These are phyloP conservation scores for Bradypodion ventrale DNA, from an alignment of 2,797 vertebrate species.

Conservation along the genomic window DNA sequence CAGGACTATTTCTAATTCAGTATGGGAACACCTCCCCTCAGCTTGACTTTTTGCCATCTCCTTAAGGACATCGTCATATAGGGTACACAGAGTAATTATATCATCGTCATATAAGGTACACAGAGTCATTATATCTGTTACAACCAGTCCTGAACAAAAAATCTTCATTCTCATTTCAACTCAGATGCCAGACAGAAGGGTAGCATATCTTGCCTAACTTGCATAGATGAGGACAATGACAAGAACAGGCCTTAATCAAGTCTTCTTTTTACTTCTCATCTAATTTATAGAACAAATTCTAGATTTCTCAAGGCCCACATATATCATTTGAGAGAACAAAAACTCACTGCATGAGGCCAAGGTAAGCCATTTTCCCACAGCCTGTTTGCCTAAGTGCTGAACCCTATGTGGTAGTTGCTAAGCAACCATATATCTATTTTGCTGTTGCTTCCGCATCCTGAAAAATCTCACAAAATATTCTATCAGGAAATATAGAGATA, in stretches of 20 bases:
- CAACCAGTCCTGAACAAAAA: not conserved
- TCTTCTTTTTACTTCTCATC: not conserved
- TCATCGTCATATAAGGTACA: too few relatives aligned
- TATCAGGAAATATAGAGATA: not conserved
- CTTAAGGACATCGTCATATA: not conserved
- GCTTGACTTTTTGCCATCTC: not conserved
- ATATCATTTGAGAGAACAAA: not conserved
- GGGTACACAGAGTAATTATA: too few relatives aligned
- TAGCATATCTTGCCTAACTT: not conserved
- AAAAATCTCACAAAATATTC: constrained; percentile 2
- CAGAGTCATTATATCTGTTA: not conserved
- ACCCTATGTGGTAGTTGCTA: constrained; percentile 20
- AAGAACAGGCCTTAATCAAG: not conserved
- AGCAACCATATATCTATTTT: constrained; percentile 19
- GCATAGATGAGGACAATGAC: not conserved
- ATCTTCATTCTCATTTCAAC: not conserved
- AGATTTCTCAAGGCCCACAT: not conserved
- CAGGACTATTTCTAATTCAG: not conserved
- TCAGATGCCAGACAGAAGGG: not conserved
- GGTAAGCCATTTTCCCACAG: not conserved
- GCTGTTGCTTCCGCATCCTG: not conserved
- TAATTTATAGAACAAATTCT: not conserved
- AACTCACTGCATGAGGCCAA: not conserved
- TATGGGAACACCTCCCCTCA: not conserved
- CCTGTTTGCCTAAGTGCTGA: not conserved